Base-by-base conservation (phyloP, 2,113 vertebrate species). In the Tenrec ecaudatus region DNA sequence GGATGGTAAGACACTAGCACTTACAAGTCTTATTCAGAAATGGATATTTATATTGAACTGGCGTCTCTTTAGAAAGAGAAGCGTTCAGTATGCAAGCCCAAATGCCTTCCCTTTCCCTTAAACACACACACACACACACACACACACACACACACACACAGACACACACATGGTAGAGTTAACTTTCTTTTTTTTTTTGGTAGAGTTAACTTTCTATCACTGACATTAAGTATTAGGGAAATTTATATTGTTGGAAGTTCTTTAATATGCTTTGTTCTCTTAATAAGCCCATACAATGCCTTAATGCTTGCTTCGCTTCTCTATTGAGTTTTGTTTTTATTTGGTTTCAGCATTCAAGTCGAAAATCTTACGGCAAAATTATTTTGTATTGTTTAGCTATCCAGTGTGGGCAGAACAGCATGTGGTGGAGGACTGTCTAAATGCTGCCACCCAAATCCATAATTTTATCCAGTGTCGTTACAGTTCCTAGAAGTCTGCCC, bases 61-160 rank as follows among this genome's bases (percentile, higher is more conserved):
- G 77, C 94, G 40, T 98, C 47, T 86, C 29, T 96, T 43, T 90
- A 93, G 86, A 93, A 94, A 95, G 82, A 79, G 40, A 62, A 85
- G 38, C 89, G 92, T 36, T 57, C 23, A 40, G 9, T 71, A 36
- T 3, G 69, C 66, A 33, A 36, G 7, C 31, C 84, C 29, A 36
- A 93, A 69, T 89, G 15, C 38, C 36, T 31, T 2, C 19, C 17
- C n/a, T 12, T 53, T 10, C 47, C 47, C 47, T 53, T 5, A 53
- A 10, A 53, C 47, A 53, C 12, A 53, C 47, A 53, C 47, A 53
- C 12, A 53, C 47, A 53, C 47, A 53, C 47, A 53, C 47, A 53
- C 47, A 53, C 47, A 53, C 47, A 53, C 47, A 53, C 47, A 53
- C 40, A 40, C 40, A 40, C 40, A 40, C 40, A 7, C 40, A 40